A percentile compares a stretch with the other conserved stretches of the same genome.
These are phyloP conservation scores for Dromococcyx pavoninus DNA, from an alignment of 2,797 vertebrate genomes.

Conservation along the genomic window DNA sequence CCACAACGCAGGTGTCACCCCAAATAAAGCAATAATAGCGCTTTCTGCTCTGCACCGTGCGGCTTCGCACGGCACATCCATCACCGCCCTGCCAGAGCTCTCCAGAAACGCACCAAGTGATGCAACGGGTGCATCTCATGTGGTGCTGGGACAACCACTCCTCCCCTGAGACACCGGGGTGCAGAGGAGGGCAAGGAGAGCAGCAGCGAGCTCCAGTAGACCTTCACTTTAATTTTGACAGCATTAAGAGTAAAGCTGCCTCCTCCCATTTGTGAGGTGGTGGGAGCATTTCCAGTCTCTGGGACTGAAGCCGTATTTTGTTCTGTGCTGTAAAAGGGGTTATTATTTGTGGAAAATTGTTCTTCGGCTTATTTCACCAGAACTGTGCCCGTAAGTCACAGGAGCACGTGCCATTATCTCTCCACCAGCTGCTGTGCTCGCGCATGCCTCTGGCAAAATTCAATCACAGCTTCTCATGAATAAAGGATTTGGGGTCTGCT, in stretches of 20 bases:
- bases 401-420: not conserved
- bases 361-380: not conserved
- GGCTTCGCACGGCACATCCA: not conserved
- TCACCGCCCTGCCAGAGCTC: not conserved
- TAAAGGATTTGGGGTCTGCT: not conserved
- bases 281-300: not conserved
- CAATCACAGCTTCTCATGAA: not conserved
- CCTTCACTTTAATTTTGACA: not conserved
- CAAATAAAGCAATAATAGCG: not conserved
- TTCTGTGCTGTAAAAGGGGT: not conserved
- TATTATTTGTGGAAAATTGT: not conserved
- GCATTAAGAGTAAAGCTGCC: not conserved
- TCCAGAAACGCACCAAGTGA: not conserved
- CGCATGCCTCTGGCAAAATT: not conserved
- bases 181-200: not conserved
- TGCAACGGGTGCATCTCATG: accelerated
- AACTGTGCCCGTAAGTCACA: not conserved
- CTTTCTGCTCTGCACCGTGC: accelerated
- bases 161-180: not conserved
- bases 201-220: not conserved
- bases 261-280: not conserved
- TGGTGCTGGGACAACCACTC: not conserved
- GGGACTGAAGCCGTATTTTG: not conserved
- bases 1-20: not conserved
- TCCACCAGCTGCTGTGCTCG: not conserved